Conservation (phyloP, 2,113 vertebrate species). For the Ranitomeya imitator region DNA sequence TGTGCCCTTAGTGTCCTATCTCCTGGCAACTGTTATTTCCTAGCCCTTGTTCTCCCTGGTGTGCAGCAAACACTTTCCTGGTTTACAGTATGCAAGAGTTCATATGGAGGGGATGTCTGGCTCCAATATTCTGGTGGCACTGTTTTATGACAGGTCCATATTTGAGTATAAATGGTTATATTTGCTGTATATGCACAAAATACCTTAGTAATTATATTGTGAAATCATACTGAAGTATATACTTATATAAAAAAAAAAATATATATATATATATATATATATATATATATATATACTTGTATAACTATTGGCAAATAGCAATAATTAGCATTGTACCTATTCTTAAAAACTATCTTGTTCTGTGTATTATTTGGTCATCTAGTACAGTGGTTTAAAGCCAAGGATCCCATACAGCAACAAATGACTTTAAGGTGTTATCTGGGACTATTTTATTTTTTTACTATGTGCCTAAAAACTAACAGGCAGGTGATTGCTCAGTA, state of each 20-base stretch:
- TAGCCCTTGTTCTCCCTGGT: slow-evolving; percentile 5
- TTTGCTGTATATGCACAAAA: background rate
- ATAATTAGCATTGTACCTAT: too few species aligned
- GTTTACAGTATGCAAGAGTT: background rate
- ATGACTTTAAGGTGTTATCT: too few species aligned
- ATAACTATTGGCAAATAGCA: background rate
- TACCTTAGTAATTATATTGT: background rate
- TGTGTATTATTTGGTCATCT: too few species aligned
- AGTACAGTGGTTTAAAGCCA: too few species aligned
- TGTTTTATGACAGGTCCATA: background rate
- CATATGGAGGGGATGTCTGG: background rate
- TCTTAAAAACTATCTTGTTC: too few species aligned
- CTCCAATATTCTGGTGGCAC: background rate
- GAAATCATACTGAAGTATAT: background rate
- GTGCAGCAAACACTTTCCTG: background rate
- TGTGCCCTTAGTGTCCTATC: slow-evolving; percentile 23
- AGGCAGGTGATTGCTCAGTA: too few species aligned
- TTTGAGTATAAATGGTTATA: background rate
- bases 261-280: too few species aligned
- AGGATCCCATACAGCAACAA: too few species aligned
- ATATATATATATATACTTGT: too few species aligned
- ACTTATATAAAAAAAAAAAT: too few species aligned
- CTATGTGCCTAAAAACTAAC: too few species aligned
- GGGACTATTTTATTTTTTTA: too few species aligned
- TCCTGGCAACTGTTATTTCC: slow-evolving; percentile 32